phyloP scores from a whole-genome alignment of 2,113 vertebrate genomes.

The Microcebus jonahi region DNA sequence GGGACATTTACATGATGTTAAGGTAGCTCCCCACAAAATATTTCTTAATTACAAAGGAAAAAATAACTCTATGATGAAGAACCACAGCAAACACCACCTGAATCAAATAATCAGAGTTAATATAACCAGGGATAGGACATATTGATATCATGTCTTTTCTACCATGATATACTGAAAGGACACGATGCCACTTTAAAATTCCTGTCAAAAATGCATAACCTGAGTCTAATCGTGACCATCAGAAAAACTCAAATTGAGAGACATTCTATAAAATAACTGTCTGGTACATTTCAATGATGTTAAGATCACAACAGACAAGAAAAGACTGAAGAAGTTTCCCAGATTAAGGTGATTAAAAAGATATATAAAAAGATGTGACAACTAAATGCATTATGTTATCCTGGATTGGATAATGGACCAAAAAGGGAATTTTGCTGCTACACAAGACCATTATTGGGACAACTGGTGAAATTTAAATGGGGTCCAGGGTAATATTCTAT shows the following conservation, averaged over 20 bases:
- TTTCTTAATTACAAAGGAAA: not conserved
- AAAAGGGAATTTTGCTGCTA: not conserved
- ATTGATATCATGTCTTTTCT: not conserved
- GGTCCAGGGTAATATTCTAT: not conserved
- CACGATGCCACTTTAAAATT: not conserved
- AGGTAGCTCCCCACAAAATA: not conserved
- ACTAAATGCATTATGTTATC: not conserved
- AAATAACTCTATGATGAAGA: not conserved
- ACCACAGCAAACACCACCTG: not conserved
- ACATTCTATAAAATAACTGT: not conserved
- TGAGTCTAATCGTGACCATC: not conserved
- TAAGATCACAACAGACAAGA: not conserved
- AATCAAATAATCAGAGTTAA: not conserved
- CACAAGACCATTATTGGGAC: not conserved
- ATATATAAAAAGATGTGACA: not conserved
- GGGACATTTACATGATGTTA: not conserved
- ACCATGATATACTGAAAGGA: not conserved
- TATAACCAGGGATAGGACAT: too few relatives aligned
- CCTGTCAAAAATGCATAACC: not conserved
- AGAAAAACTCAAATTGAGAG: not conserved
- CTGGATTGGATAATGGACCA: not conserved
- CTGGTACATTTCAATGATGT: not conserved
- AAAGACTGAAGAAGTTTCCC: not conserved
- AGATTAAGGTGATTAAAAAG: not conserved
- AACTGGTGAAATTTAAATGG: constrained; percentile 21